A percentile compares a stretch with the other conserved stretches of the same genome.
These are phyloP conservation scores for Acleris laterana DNA, from an alignment of 2,888 invertebrate species.

Conservation along the genomic window DNA sequence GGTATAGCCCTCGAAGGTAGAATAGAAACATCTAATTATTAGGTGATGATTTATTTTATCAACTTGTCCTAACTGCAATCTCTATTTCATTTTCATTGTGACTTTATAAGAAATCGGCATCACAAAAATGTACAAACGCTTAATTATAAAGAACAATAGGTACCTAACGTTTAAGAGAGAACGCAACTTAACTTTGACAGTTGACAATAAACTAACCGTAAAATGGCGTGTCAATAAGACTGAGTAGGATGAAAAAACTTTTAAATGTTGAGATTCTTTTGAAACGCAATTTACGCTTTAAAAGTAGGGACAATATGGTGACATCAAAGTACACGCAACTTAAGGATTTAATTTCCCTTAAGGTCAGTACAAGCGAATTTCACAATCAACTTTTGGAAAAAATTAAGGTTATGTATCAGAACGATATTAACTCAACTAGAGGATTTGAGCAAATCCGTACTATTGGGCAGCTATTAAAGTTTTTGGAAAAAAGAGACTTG, in stretches of 20 bases:
- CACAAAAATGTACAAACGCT: too few relatives aligned
- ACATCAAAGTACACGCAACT: constrained; percentile 37
- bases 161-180: too few relatives aligned
- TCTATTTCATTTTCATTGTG: too few relatives aligned
- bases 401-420: constrained; percentile 64
- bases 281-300: neutral
- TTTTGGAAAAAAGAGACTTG: constrained; percentile 68
- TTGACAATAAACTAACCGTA: too few relatives aligned
- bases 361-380: constrained; percentile 55
- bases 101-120: too few relatives aligned
- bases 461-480: constrained; percentile 60
- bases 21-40: too few relatives aligned
- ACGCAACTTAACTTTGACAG: too few relatives aligned
- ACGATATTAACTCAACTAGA: constrained; percentile 69
- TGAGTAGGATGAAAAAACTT: neutral
- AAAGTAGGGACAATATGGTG: constrained; percentile 24
- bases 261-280: constrained; percentile 15
- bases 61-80: too few relatives aligned
- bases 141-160: too few relatives aligned
- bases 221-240: too few relatives aligned
- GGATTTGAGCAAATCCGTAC: constrained; percentile 65
- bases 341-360: constrained; percentile 52
- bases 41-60: too few relatives aligned
- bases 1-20: too few relatives aligned
- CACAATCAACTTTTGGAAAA: constrained; percentile 56